Evolutionary conservation across 2,797 vertebrate species (phyloP).

Genomic region (Diceros bicornis): DNA sequence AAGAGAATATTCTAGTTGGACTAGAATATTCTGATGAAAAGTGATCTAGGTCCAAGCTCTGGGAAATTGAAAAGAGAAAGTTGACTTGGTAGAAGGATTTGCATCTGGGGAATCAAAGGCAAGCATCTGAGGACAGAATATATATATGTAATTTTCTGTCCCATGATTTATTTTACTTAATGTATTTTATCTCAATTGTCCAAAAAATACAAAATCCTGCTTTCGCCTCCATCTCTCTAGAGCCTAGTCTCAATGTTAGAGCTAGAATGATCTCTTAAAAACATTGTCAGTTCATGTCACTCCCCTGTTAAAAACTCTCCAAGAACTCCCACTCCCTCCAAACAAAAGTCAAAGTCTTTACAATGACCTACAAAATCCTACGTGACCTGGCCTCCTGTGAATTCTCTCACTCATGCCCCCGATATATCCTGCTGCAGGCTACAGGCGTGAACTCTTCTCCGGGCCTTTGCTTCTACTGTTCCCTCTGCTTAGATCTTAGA

Average conservation of each 20-base stretch:
- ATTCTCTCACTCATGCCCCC: background rate
- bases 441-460: background rate
- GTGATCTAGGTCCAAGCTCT: slow-evolving; percentile 9
- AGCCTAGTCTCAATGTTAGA: background rate
- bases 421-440: background rate
- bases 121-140: background rate
- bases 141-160: background rate
- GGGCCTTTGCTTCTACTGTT: background rate
- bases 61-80: background rate
- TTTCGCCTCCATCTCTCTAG: background rate
- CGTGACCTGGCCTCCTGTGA: background rate
- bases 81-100: slow-evolving; percentile 19
- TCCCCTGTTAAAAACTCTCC: background rate
- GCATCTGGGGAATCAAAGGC: background rate
- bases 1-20: background rate
- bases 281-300: slow-evolving; percentile 1
- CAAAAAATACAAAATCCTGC: slow-evolving; percentile 30
- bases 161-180: slow-evolving; percentile 52
- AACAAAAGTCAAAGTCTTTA: background rate
- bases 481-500: background rate
- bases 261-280: slow-evolving; percentile 35
- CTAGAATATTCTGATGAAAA: slow-evolving; percentile 44
- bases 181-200: slow-evolving; percentile 49
- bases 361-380: background rate
- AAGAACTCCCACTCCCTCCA: background rate